Conservation (phyloP, 2,888 invertebrate species). For the Phaonia tiefii region DNA sequence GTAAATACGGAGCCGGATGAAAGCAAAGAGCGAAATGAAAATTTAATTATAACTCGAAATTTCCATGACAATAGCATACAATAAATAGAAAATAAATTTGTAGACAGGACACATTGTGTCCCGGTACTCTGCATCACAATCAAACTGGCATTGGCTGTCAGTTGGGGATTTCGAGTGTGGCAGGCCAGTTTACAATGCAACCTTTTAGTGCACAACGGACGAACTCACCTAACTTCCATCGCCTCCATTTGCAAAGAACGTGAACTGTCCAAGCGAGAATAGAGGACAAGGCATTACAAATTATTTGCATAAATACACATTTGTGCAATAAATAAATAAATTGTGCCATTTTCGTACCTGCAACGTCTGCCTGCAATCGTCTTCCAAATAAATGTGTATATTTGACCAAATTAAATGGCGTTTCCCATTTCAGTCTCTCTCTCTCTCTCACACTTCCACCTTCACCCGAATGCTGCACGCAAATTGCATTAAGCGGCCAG, state of each 20-base stretch:
- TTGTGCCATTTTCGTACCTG: neutral
- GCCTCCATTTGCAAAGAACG: no score
- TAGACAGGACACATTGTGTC: neutral
- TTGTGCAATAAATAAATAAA: neutral
- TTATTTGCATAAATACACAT: no score
- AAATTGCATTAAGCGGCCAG: slow-evolving; percentile 1
- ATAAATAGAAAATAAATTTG: slow-evolving; percentile 35
- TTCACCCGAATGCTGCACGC: neutral
- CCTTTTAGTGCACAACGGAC: neutral
- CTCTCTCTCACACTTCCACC: no score
- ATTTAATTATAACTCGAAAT: slow-evolving; percentile 48
- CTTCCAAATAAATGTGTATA: no score
- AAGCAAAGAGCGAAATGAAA: slow-evolving; percentile 29
- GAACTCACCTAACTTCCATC: no score
- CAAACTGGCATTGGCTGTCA: neutral
- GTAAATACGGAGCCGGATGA: slow-evolving; percentile 27
- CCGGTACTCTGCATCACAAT: neutral
- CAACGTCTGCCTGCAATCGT: no score
- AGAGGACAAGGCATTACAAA: no score
- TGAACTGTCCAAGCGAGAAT: no score
- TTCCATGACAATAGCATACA: slow-evolving; percentile 50
- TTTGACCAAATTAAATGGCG: no score
- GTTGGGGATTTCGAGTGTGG: neutral
- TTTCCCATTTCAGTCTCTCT: no score
- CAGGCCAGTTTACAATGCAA: neutral